phyloP scores from a whole-genome alignment of 1,140 invertebrate genomes.

The Drosophila kohkoa region DNA sequence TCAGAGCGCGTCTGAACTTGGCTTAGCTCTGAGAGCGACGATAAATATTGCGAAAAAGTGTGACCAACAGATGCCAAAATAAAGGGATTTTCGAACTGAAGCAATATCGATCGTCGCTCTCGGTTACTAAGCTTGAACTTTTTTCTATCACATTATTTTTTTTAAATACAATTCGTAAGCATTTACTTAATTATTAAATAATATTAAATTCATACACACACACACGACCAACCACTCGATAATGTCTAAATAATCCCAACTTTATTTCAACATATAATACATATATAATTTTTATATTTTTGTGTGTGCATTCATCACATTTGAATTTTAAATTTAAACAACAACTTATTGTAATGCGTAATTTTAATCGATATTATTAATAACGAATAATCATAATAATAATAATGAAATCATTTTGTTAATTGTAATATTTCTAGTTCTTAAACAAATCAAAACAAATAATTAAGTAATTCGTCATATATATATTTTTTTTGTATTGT shows the following conservation, averaged over 20 bases:
- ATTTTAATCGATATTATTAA: conserved; percentile 50
- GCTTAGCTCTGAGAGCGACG: background rate
- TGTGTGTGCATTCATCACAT: conserved; percentile 73
- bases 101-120: background rate
- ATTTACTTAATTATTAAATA: conserved; percentile 74
- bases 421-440: conserved; percentile 47
- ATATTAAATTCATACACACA: conserved; percentile 43
- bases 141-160: conserved; percentile 36
- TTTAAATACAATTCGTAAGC: conserved; percentile 63
- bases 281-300: conserved; percentile 72
- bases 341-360: conserved; percentile 54
- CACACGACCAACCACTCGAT: conserved; percentile 14
- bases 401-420: conserved; percentile 37
- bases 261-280: conserved; percentile 20
- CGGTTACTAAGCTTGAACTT: conserved; percentile 15
- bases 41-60: conserved; percentile 7
- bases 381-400: conserved; percentile 26
- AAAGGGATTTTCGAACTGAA: too few species aligned
- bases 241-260: conserved; percentile 13
- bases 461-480: conserved; percentile 23
- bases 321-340: conserved; percentile 27
- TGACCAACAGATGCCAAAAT: background rate
- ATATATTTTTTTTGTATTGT: conserved; percentile 31
- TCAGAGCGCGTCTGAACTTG: conserved; percentile 35
- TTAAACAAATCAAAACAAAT: conserved; percentile 11